Evolutionary conservation across 2,888 invertebrate genomes (phyloP).

Genomic region (Nyleta sp.): DNA sequence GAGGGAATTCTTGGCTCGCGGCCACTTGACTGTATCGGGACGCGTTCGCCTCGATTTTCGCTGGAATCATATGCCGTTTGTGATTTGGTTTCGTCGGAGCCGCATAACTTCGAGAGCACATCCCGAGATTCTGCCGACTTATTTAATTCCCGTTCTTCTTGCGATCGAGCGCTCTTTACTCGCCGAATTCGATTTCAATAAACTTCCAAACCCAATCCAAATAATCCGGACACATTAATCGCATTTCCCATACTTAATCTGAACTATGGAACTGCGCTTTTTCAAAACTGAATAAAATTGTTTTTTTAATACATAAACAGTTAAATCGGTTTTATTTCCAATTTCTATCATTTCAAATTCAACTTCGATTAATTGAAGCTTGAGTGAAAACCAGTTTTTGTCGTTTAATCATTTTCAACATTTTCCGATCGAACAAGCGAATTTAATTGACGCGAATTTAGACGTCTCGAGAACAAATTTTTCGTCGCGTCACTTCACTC

Average conservation of each 20-base stretch:
- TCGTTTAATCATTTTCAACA: too few species aligned
- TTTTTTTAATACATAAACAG: too few species aligned
- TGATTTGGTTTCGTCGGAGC: conserved; percentile 22
- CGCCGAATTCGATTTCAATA: background rate
- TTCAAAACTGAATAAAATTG: too few species aligned
- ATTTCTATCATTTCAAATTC: too few species aligned
- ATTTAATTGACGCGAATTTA: too few species aligned
- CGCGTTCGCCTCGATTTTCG: conserved; percentile 8
- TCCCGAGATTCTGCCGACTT: background rate
- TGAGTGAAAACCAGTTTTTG: too few species aligned
- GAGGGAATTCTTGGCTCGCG: conserved; percentile 35
- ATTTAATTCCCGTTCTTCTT: conserved; percentile 11
- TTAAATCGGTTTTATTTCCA: too few species aligned
- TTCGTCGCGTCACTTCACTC: background rate
- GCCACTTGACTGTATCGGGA: conserved; percentile 39
- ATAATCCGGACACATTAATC: background rate
- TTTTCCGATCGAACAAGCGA: too few species aligned
- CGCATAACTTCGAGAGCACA: conserved; percentile 23
- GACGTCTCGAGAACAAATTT: too few species aligned
- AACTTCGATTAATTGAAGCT: too few species aligned
- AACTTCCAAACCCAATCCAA: conserved; percentile 2
- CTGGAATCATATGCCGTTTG: conserved; percentile 28
- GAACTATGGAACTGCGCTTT: too few species aligned
- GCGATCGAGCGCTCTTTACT: conserved; percentile 2
- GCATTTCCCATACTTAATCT: too few species aligned